Evolutionary conservation across 2,888 invertebrate genomes (phyloP).

Genomic region (Drosophila buzzatii): DNA sequence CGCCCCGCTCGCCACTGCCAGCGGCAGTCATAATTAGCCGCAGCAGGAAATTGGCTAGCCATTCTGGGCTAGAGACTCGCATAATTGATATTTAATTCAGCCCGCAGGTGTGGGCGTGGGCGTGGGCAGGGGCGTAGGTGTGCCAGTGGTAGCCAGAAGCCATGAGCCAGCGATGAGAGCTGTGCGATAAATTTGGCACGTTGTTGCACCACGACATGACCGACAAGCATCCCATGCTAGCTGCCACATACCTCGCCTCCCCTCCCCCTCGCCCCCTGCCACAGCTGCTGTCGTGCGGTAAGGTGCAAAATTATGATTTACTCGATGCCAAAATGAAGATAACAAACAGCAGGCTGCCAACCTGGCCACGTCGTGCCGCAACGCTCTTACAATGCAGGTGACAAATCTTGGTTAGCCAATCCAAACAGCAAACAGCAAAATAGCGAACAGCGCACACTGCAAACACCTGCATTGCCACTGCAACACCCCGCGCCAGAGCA

Average conservation of each 20-base stretch:
- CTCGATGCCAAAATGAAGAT: constrained; percentile 74
- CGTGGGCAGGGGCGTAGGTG: background rate
- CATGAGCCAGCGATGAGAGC: constrained; percentile 40
- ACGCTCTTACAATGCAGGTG: constrained; percentile 63
- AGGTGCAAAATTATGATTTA: constrained; percentile 81
- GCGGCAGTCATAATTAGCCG: constrained; percentile 56
- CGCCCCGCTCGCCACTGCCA: background rate
- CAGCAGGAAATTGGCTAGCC: constrained; percentile 66
- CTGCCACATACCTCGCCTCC: background rate
- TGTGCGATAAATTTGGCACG: constrained; percentile 52
- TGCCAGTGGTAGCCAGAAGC: constrained; percentile 23
- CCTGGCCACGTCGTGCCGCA: constrained; percentile 18
- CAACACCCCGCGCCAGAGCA: constrained; percentile 47
- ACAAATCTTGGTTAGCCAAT: constrained; percentile 75
- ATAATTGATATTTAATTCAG: constrained; percentile 59
- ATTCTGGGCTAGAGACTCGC: constrained; percentile 37
- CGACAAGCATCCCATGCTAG: constrained; percentile 35
- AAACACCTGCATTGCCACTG: constrained; percentile 71
- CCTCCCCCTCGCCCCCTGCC: background rate
- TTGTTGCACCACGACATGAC: constrained; percentile 49
- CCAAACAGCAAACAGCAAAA: constrained; percentile 31
- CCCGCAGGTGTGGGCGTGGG: constrained; percentile 13
- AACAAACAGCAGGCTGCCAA: constrained; percentile 57
- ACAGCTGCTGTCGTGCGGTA: constrained; percentile 59
- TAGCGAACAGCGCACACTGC: too few species aligned